Conservation (phyloP, 2,888 invertebrate genomes). For the Resseliella maxima region DNA sequence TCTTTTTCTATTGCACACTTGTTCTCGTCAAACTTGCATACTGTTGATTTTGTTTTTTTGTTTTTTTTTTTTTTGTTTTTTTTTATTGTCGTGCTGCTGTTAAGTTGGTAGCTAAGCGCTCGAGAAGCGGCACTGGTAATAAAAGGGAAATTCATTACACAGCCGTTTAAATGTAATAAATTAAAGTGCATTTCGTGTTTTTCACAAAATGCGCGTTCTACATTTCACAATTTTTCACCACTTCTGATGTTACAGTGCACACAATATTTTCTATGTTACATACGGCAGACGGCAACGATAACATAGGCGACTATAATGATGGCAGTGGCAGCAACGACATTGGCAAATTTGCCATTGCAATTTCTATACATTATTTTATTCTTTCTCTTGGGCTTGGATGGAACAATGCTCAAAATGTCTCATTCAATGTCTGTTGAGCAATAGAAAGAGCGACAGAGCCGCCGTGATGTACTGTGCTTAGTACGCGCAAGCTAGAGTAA, state of each 20-base stretch:
- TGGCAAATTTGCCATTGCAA: neutral
- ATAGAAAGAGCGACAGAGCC: neutral
- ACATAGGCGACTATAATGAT: too few species aligned
- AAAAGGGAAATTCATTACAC: slow-evolving; percentile 55
- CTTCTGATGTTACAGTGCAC: neutral
- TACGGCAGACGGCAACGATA: neutral
- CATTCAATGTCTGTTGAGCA: too few species aligned
- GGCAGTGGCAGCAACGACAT: too few species aligned
- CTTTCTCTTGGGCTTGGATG: too few species aligned
- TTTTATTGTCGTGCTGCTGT: slow-evolving; percentile 55
- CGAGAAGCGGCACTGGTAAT: neutral
- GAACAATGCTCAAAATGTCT: neutral
- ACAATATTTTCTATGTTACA: neutral
- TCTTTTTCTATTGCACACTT: neutral
- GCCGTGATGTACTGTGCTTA: neutral
- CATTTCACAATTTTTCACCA: slow-evolving; percentile 49
- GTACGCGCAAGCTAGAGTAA: neutral
- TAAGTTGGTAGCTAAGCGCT: neutral
- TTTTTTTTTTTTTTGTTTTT: neutral
- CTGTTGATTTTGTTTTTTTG: too few species aligned
- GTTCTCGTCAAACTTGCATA: too few species aligned
- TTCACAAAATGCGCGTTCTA: neutral
- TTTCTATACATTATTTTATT: too few species aligned
- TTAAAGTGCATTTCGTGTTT: slow-evolving; percentile 52
- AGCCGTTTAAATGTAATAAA: slow-evolving; percentile 54